Conservation (phyloP, 2,113 vertebrate species). For the Cynocephalus volans region DNA sequence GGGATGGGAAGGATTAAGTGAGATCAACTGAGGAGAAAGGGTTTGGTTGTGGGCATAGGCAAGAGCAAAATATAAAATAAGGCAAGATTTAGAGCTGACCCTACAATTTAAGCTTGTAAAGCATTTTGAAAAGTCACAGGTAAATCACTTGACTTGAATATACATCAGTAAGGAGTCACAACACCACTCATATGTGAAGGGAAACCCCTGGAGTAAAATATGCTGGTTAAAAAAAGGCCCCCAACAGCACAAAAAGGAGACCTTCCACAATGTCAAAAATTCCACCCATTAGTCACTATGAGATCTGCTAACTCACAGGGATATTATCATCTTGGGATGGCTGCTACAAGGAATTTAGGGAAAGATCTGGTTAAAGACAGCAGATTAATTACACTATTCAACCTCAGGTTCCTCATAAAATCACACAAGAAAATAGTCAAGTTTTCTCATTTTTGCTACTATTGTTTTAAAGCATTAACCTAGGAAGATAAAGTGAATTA, state of each 20-base stretch:
- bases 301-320: neutral
- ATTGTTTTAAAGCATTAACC: neutral
- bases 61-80: neutral
- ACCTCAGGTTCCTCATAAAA: neutral
- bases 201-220: neutral
- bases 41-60: neutral
- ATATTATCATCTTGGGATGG: neutral
- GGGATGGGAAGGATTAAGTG: rapidly evolving
- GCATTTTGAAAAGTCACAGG: neutral
- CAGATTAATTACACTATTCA: neutral
- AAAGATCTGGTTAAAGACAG: neutral
- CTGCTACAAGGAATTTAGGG: neutral
- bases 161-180: neutral
- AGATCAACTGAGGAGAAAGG: neutral
- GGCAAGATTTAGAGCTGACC: neutral
- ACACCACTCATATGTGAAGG: neutral
- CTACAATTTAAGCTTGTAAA: conserved; percentile 26
- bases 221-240: neutral
- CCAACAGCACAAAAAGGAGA: neutral
- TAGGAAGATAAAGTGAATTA: neutral
- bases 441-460: neutral
- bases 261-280: neutral
- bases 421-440: neutral
- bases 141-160: conserved; percentile 18
- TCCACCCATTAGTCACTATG: conserved; percentile 1